Conservation (phyloP, 1,140 invertebrate genomes). For the Drosophila guanche region DNA sequence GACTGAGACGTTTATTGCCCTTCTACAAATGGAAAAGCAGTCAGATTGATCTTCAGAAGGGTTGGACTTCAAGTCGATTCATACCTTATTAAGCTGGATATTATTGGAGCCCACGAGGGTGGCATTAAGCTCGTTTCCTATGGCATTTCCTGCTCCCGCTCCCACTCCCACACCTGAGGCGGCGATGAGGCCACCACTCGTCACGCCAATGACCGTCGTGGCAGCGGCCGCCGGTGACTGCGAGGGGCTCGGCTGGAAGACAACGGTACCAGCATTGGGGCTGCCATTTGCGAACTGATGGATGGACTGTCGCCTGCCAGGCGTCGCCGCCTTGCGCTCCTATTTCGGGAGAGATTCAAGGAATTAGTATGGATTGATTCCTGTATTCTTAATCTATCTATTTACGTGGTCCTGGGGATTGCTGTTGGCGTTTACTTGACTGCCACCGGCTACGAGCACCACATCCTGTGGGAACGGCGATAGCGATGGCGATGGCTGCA, state of each 20-base stretch:
- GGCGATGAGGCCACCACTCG: constrained; percentile 77
- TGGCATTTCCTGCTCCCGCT: constrained; percentile 55
- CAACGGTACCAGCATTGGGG: constrained; percentile 83
- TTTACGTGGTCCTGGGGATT: constrained; percentile 82
- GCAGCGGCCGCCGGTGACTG: constrained; percentile 83
- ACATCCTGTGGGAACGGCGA: constrained; percentile 84
- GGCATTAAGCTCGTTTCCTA: constrained; percentile 83
- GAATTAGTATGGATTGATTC: background rate
- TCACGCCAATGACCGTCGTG: constrained; percentile 82
- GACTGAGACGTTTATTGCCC: constrained; percentile 72
- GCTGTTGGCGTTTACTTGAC: constrained; percentile 78
- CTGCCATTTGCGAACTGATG: constrained; percentile 83
- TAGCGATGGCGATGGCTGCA: constrained; percentile 83
- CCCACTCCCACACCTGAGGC: constrained; percentile 42
- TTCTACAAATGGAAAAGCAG: constrained; percentile 57
- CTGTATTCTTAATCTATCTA: background rate
- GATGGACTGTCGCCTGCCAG: constrained; percentile 83
- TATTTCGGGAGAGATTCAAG: constrained; percentile 24
- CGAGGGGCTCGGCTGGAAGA: constrained; percentile 83
- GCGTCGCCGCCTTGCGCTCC: constrained; percentile 83
- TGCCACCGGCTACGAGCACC: constrained; percentile 82
- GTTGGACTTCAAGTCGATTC: no score
- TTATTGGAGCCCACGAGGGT: constrained; percentile 83
- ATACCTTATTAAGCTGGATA: constrained; percentile 83
- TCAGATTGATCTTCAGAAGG: background rate